These are phyloP conservation scores for Hetaerina titia DNA, from an alignment of 2,888 invertebrate species.

Conservation along the genomic window DNA sequence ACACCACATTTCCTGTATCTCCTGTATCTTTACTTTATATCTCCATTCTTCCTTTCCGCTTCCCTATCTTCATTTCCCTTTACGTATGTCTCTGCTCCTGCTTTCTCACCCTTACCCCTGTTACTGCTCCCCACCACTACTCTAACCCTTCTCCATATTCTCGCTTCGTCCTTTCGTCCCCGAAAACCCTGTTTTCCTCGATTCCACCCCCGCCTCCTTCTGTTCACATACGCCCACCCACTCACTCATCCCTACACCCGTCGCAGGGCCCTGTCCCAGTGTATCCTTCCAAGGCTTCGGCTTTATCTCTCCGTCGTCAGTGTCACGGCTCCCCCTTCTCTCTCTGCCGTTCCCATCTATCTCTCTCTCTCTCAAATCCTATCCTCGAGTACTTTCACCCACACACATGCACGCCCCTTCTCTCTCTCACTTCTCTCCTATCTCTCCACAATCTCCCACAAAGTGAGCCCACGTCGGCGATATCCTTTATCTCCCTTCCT, in stretches of 20 bases:
- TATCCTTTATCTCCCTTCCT: background rate
- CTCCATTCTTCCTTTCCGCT: background rate
- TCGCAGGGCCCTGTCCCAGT: background rate
- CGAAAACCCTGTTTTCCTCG: constrained; percentile 68
- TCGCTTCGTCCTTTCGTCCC: constrained; percentile 74
- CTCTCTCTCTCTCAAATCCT: background rate
- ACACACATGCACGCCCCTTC: background rate
- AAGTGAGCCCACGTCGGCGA: constrained; percentile 47
- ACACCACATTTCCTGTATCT: background rate
- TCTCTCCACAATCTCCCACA: constrained; percentile 17
- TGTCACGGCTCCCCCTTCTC: constrained; percentile 61
- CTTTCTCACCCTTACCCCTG: background rate
- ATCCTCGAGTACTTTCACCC: background rate
- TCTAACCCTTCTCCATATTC: constrained; percentile 69
- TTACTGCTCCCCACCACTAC: background rate
- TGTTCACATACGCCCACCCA: constrained; percentile 58
- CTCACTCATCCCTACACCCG: constrained; percentile 3
- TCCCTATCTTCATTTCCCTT: background rate
- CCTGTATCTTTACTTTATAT: background rate
- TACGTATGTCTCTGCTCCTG: background rate
- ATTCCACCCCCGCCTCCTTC: constrained; percentile 68
- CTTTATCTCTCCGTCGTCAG: constrained; percentile 22
- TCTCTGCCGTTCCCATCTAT: constrained; percentile 63
- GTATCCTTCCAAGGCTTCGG: constrained; percentile 37
- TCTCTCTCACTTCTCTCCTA: constrained; percentile 46